Evolutionary conservation across 2,797 vertebrate genomes (phyloP).

Genomic region (Novumbra hubbsi): DNA sequence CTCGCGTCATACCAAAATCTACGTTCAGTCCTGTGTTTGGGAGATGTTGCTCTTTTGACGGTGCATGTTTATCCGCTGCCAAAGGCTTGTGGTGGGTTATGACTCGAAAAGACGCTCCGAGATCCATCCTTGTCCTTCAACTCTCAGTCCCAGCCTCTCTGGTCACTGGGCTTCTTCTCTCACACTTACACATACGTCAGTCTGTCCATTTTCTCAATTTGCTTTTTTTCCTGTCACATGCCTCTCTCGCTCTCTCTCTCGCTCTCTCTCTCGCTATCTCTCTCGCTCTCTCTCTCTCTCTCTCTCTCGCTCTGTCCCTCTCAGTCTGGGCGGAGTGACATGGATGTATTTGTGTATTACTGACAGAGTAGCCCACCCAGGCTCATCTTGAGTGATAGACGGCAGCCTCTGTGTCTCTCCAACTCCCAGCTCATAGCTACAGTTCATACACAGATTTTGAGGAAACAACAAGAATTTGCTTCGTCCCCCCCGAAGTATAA

Average conservation of each 20-base stretch:
- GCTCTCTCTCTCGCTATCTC: not conserved
- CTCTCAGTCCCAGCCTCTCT: constrained; percentile 5
- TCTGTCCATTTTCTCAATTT: not conserved
- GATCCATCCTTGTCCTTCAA: not conserved
- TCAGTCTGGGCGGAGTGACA: constrained; percentile 3
- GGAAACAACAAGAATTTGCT: not conserved
- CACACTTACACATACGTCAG: constrained; percentile 5
- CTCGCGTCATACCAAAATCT: too few species aligned
- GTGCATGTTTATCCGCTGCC: too few species aligned
- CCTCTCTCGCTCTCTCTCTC: not conserved
- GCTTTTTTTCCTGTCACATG: not conserved
- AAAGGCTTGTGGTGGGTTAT: too few species aligned
- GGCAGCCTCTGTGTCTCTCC: not conserved
- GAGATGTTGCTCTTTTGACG: too few species aligned
- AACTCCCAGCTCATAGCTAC: not conserved
- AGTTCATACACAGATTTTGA: not conserved
- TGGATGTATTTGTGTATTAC: constrained; percentile 7
- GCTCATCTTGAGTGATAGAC: constrained; percentile 10
- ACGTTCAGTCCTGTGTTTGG: too few species aligned
- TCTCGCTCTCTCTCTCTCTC: not conserved
- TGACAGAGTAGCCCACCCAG: constrained; percentile 15
- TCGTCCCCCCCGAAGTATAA: not conserved
- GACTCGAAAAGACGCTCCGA: too few species aligned
- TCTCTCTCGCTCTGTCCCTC: not conserved
- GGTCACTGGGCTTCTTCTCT: constrained; percentile 2